Conservation (phyloP, 2,113 vertebrate species). For the Amphilophus citrinellus region DNA sequence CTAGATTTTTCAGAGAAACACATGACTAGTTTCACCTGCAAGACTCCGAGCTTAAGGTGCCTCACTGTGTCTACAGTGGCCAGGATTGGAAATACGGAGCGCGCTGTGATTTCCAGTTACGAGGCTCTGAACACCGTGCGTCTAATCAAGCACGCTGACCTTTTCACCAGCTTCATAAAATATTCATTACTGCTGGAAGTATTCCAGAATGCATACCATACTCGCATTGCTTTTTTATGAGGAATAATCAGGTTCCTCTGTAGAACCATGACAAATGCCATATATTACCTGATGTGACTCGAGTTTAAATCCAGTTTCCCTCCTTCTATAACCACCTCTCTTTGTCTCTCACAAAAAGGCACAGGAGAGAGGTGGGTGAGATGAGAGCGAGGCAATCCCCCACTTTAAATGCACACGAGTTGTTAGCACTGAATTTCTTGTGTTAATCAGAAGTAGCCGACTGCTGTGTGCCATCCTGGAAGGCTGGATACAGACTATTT, state of each 20-base stretch:
- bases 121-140: conserved; percentile 21
- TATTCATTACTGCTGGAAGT: conserved; percentile 69
- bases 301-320: conserved; percentile 41
- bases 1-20: conserved; percentile 33
- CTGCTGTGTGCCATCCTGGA: conserved; percentile 35
- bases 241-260: conserved; percentile 51
- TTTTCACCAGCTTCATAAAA: conserved; percentile 71
- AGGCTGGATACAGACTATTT: conserved; percentile 33
- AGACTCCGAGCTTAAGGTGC: conserved; percentile 21
- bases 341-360: background rate
- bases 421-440: conserved; percentile 10
- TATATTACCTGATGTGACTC: conserved; percentile 34
- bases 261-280: conserved; percentile 39
- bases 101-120: conserved; percentile 25
- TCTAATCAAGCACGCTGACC: conserved; percentile 67
- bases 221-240: conserved; percentile 56
- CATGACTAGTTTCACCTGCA: conserved; percentile 17
- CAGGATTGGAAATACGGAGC: conserved; percentile 6
- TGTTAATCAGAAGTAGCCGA: conserved; percentile 18
- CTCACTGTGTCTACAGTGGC: background rate
- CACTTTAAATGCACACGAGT: conserved; percentile 34
- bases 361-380: conserved; percentile 11
- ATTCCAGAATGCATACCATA: conserved; percentile 43
- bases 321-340: background rate
- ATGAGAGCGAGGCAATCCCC: background rate